These are phyloP conservation scores for Petroica traversi DNA, from an alignment of 2,113 vertebrate genomes.

Conservation along the genomic window DNA sequence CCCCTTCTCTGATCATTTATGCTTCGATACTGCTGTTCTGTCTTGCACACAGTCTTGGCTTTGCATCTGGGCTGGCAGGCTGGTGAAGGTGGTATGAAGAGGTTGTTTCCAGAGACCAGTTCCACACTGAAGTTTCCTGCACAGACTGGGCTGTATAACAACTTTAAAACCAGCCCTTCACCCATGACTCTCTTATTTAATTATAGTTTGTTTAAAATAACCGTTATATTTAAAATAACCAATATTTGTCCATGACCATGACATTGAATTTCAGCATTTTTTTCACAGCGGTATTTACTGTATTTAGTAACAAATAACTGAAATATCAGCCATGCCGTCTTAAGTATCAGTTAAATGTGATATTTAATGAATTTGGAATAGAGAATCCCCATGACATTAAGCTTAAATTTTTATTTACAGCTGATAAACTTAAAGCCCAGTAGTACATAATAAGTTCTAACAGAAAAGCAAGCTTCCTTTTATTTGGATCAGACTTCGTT, in stretches of 20 bases:
- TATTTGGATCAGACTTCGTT: neutral
- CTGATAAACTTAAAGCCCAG: neutral
- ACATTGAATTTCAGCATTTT: neutral
- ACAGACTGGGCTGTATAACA: neutral
- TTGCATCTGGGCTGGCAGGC: neutral
- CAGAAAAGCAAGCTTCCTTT: neutral
- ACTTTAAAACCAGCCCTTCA: neutral
- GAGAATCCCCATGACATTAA: neutral
- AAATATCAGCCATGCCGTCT: neutral
- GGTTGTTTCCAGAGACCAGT: neutral
- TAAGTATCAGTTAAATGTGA: neutral
- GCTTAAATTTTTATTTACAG: neutral
- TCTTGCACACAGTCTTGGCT: neutral
- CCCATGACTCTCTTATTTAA: neutral
- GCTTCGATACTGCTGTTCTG: neutral
- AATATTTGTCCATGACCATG: neutral
- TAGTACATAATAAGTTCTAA: neutral
- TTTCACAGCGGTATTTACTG: neutral
- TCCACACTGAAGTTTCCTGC: neutral
- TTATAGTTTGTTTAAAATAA: neutral
- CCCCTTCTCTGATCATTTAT: neutral
- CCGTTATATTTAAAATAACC: neutral
- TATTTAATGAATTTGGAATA: neutral
- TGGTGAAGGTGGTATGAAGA: neutral
- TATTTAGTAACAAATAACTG: neutral